A percentile compares a stretch with the other conserved stretches of the same genome.
Conservation (phyloP, 2,888 invertebrate genomes). For the Apeira syringaria region DNA sequence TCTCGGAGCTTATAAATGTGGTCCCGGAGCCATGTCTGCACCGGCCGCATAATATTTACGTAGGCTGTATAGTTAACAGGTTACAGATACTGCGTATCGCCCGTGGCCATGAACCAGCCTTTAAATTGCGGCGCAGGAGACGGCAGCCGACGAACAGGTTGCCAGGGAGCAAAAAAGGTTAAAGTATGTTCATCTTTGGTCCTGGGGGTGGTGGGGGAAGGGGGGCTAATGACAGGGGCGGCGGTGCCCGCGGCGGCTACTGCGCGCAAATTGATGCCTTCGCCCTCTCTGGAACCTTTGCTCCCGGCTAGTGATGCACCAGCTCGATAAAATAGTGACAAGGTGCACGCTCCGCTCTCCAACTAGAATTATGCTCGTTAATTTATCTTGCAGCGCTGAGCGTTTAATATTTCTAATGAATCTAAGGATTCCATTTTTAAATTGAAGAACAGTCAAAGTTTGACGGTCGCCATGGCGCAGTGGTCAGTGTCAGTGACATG, state of each 20-base stretch:
- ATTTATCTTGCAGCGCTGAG: conserved; percentile 16
- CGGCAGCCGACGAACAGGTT: conserved; percentile 80
- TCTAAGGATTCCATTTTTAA: no score
- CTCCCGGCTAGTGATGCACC: conserved; percentile 80
- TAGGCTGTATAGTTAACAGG: conserved; percentile 56
- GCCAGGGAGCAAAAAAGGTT: conserved; percentile 81
- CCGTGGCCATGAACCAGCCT: conserved; percentile 79
- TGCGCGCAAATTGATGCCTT: conserved; percentile 81
- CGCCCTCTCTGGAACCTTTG: conserved; percentile 78
- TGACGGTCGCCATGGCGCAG: no score
- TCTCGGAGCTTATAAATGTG: conserved; percentile 22
- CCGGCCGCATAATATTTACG: conserved; percentile 59
- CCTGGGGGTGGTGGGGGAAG: conserved; percentile 38
- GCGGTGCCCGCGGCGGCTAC: conserved; percentile 82
- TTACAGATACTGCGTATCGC: conserved; percentile 72
- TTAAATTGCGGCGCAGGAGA: conserved; percentile 70
- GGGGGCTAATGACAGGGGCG: conserved; percentile 80
- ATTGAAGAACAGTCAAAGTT: no score
- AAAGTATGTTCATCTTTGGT: conserved; percentile 70
- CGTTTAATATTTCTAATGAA: neutral
- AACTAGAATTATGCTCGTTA: conserved; percentile 32
- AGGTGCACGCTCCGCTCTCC: conserved; percentile 56
- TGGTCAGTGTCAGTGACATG: no score
- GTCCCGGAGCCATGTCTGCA: conserved; percentile 52
- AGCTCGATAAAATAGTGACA: conserved; percentile 71